Percentiles rank a stretch among this genome's conserved stretches.
phyloP scores from a whole-genome alignment of 2,113 vertebrate genomes.

The Geococcyx californianus region DNA sequence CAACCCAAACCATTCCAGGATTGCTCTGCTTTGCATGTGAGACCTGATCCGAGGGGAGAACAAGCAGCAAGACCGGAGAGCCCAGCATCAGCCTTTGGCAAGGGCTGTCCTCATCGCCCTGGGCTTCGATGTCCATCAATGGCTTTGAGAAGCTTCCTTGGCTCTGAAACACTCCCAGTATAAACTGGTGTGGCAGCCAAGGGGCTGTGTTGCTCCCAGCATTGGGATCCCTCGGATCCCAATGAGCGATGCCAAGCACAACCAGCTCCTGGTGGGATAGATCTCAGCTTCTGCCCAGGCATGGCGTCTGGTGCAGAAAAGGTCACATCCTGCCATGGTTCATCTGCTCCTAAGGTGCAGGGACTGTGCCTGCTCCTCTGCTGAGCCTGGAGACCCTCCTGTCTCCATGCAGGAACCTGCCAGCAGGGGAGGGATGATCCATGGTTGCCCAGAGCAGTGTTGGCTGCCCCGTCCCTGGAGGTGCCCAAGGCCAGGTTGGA shows the following conservation, averaged over 20 bases:
- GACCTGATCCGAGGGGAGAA: accelerated
- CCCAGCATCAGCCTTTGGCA: accelerated
- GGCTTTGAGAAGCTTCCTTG: not conserved
- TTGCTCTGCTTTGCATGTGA: not conserved
- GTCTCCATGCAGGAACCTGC: accelerated
- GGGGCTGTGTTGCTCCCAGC: not conserved
- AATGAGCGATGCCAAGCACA: not conserved
- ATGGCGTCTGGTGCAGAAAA: not conserved
- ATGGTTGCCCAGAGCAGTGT: no score
- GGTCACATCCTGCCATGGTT: not conserved
- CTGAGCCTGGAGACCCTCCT: not conserved
- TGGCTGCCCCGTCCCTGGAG: no score
- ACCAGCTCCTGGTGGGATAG: accelerated
- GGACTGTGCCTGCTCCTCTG: accelerated
- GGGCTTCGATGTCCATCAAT: accelerated
- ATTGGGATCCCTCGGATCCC: accelerated
- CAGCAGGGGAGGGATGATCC: not conserved
- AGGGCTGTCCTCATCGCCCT: not conserved
- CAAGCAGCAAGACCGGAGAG: no score
- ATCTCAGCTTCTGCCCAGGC: not conserved
- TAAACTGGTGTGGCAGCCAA: not conserved
- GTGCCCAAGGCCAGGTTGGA: no score
- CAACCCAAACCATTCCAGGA: no score
- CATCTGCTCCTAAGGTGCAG: not conserved
- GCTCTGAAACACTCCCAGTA: not conserved